A percentile compares a stretch with the other conserved stretches of the same genome.
Conservation (phyloP, 2,888 invertebrate species). For the Octodonta nipae region DNA sequence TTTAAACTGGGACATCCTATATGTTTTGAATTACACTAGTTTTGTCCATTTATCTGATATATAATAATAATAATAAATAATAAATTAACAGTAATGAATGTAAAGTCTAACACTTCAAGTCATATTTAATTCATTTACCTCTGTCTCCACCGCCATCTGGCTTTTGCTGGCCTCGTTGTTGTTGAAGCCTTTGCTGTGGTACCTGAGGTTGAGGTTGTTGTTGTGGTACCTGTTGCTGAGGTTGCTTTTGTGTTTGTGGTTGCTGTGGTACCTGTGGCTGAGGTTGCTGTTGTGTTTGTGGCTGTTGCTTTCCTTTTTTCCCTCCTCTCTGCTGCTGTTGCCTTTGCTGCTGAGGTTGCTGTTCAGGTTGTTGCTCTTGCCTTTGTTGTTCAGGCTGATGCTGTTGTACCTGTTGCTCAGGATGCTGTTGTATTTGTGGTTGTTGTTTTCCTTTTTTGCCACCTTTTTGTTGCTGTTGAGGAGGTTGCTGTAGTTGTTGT, state of each 20-base stretch:
- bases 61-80: background rate
- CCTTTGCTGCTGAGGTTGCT: constrained; percentile 5
- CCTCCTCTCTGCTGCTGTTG: constrained; percentile 4
- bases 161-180: constrained; percentile 9
- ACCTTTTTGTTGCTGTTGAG: background rate
- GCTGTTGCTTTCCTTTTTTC: constrained; percentile 8
- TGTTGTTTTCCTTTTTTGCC: background rate
- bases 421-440: background rate
- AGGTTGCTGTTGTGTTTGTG: constrained; percentile 5
- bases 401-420: background rate
- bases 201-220: constrained; percentile 9
- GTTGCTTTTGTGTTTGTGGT: constrained; percentile 4
- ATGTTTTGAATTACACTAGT: too few species aligned
- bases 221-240: constrained; percentile 8
- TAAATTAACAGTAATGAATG: background rate
- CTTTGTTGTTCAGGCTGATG: background rate
- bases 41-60: too few species aligned
- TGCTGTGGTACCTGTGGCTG: constrained; percentile 4
- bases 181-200: constrained; percentile 7
- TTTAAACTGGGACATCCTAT: too few species aligned
- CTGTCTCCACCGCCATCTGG: constrained; percentile 9
- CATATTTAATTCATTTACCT: too few species aligned
- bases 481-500: background rate
- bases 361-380: constrained; percentile 6
- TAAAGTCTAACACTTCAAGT: background rate